Evolutionary conservation across 1,140 invertebrate species (phyloP), one percentile per base, ranked within the genome.

Genomic region (Stenopsyche tienmushanensis): DNA sequence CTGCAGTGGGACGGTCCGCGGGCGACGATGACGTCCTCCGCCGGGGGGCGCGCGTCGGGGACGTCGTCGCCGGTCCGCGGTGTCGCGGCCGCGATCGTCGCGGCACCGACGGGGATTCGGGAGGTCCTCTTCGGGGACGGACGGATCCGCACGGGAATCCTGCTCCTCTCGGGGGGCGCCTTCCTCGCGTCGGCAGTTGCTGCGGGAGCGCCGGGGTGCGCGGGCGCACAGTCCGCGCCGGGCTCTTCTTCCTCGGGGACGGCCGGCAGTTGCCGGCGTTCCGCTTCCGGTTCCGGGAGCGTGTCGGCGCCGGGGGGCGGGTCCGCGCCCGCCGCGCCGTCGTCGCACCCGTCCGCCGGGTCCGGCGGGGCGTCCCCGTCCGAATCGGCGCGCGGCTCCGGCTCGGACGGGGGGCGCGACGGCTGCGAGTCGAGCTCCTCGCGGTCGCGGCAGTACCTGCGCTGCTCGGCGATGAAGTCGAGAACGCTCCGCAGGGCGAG

Each of bases 391-490:
- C n/a, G n/a, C n/a, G n/a, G n/a, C n/a, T n/a, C n/a, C n/a, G n/a
- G n/a, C n/a, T 80, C 79, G 24, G 80, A 81, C n/a, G 78, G 74
- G 20, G 80, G 80, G 41, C 80, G 75, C n/a, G 80, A 81, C 18
- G 83, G 80, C 70, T 82, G 80, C 5, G 81, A 81, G 71, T 85
- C 83, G 21, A 80, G 76, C 49, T 82, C 80, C 72, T 85, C 83
- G 72, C 83, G 77, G 45, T 80, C 80, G 24, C 82, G 77, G 66
- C 81, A 86, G 72, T 88, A 90, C 74, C 87, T 87, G 72, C 89
- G 87, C 73, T 90, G 88, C 70, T 90, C 88, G 2, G 87, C 88
- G 64, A 90, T 89, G 71, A 90, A 90, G 39, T 86, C 84, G 1
- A 90, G 74, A 1, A 90, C 88, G 71, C 86, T 90, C 69, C 89